Evolutionary conservation across 1,140 invertebrate species (phyloP).

Genomic region (Centruroides sculpturatus): DNA sequence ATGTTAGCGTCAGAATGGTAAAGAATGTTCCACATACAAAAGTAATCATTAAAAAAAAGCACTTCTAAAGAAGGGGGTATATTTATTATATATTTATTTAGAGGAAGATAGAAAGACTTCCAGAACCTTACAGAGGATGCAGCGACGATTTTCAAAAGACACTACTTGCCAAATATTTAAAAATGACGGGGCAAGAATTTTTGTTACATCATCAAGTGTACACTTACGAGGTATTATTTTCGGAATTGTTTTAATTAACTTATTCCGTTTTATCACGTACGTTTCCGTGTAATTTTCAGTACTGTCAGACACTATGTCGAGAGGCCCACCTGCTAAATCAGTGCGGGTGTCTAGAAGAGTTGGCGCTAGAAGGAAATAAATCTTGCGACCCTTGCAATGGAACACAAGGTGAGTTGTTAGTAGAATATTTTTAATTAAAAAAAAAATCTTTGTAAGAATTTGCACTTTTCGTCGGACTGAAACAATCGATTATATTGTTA

Average conservation of each 20-base stretch:
- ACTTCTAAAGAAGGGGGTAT: too few relatives aligned
- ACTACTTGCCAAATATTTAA: constrained; percentile 8
- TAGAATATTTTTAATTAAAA: neutral
- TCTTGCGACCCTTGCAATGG: constrained; percentile 16
- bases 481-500: too few relatives aligned
- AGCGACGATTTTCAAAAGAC: constrained; percentile 10
- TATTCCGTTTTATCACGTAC: neutral
- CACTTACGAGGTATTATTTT: constrained; percentile 11
- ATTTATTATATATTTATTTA: neutral
- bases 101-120: constrained; percentile 15
- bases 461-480: too few relatives aligned
- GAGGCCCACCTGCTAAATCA: constrained; percentile 2
- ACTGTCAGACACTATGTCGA: constrained; percentile 13
- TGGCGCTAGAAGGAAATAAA: constrained; percentile 2
- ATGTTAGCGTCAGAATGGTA: constrained; percentile 17
- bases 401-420: constrained; percentile 1
- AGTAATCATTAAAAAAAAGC: too few relatives aligned
- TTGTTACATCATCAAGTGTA: constrained; percentile 8
- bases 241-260: too few relatives aligned
- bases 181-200: constrained; percentile 1
- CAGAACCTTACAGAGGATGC: constrained; percentile 13
- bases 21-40: neutral
- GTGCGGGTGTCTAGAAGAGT: constrained; percentile 13
- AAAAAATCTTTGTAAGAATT: too few relatives aligned
- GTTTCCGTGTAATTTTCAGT: constrained; percentile 1